Percentiles rank a stretch among this genome's conserved stretches.
phyloP scores from a whole-genome alignment of 2,797 vertebrate species.

The Labeo calbasu region DNA sequence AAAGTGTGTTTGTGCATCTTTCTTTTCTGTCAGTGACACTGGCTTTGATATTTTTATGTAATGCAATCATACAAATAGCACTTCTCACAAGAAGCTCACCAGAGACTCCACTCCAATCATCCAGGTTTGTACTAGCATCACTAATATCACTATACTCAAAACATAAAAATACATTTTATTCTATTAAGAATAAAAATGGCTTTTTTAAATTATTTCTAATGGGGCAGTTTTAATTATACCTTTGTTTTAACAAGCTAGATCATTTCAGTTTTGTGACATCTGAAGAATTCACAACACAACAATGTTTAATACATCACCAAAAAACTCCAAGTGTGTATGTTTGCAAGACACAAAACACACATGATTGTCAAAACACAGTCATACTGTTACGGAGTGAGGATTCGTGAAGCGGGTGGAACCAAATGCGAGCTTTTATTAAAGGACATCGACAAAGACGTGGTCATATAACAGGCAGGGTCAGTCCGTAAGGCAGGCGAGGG shows the following conservation, averaged over 20 bases:
- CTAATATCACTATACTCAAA: background rate
- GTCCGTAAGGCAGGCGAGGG: too few species aligned
- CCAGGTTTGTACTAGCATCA: background rate
- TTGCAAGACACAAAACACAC: background rate
- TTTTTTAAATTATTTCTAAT: background rate
- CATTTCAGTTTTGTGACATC: background rate
- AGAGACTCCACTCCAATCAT: background rate
- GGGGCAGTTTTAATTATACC: background rate
- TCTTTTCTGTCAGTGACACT: background rate
- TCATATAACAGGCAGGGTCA: too few species aligned
- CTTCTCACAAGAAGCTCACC: background rate
- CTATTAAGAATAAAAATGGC: background rate
- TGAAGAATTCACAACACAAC: background rate
- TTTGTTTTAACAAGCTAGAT: background rate
- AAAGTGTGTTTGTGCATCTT: background rate
- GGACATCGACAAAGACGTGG: too few species aligned
- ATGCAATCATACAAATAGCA: constrained; percentile 12
- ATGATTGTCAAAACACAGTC: background rate
- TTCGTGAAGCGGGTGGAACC: too few species aligned
- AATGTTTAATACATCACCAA: background rate
- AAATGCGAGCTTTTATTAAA: too few species aligned
- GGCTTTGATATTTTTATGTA: background rate
- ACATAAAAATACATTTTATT: background rate
- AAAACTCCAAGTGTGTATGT: background rate
- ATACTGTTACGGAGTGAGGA: too few species aligned